A percentile compares a stretch with the other conserved stretches of the same genome.
Conservation (phyloP, 2,888 invertebrate genomes). For the Dryocosmus kuriphilus region DNA sequence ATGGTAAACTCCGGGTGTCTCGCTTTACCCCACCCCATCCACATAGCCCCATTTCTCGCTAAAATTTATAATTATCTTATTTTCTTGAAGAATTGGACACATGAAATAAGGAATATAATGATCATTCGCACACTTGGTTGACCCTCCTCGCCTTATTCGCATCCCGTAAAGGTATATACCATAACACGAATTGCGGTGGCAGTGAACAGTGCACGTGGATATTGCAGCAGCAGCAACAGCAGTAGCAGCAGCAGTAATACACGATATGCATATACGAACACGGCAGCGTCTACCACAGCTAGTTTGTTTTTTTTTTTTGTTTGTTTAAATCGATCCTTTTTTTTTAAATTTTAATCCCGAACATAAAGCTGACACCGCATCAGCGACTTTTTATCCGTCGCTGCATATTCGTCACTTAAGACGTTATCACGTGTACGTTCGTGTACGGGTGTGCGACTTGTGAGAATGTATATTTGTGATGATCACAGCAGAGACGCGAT, state of each 20-base stretch:
- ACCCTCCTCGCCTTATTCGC: conserved; percentile 62
- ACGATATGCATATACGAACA: conserved; percentile 73
- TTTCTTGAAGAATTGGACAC: background rate
- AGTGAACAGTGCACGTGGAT: conserved; percentile 77
- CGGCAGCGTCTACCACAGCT: conserved; percentile 75
- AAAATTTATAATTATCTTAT: background rate
- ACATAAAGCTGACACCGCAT: conserved; percentile 45
- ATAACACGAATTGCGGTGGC: conserved; percentile 77
- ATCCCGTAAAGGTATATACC: conserved; percentile 67
- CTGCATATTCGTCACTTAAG: conserved; percentile 42
- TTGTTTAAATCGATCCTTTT: conserved; percentile 47
- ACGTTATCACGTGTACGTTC: conserved; percentile 52
- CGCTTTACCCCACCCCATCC: no score
- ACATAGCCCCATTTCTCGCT: no score
- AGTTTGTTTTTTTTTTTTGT: conserved; percentile 61
- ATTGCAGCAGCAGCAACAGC: conserved; percentile 74
- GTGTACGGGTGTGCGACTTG: conserved; percentile 56
- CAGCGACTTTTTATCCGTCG: conserved; percentile 44
- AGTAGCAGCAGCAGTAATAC: conserved; percentile 68
- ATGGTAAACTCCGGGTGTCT: no score
- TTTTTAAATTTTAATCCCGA: conserved; percentile 45
- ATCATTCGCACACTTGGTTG: conserved; percentile 59
- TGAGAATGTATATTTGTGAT: conserved; percentile 48
- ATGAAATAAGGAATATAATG: background rate
- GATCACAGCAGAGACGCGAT: conserved; percentile 52